These are phyloP conservation scores for Platyrinchus mystaceus DNA, from an alignment of 2,797 vertebrate genomes.

Conservation along the genomic window DNA sequence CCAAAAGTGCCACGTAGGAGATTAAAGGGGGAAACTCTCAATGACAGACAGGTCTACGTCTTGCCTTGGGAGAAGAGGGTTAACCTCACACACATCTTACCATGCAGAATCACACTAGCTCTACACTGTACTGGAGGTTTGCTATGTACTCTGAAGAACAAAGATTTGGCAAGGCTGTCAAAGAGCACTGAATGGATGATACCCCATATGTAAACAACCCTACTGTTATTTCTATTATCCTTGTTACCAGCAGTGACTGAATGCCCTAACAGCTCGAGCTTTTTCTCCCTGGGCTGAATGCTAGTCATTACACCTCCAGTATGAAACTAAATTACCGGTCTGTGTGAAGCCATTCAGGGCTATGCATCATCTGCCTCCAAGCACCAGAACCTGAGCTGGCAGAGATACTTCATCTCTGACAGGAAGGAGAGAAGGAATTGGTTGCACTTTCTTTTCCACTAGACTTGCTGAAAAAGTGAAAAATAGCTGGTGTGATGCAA, in stretches of 20 bases:
- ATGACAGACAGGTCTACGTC: neutral
- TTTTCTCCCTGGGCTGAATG: neutral
- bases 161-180: neutral
- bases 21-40: neutral
- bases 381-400: neutral
- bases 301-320: neutral
- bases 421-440: neutral
- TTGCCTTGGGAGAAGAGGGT: neutral
- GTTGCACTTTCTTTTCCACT: neutral
- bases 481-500: constrained; percentile 30
- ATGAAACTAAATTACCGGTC: constrained; percentile 7
- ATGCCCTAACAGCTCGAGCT: neutral
- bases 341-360: constrained; percentile 1
- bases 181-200: neutral
- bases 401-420: constrained; percentile 3
- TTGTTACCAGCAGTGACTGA: constrained; percentile 12
- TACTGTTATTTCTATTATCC: neutral
- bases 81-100: neutral
- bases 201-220: neutral
- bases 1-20: neutral
- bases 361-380: neutral
- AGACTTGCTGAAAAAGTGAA: constrained; percentile 25
- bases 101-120: neutral
- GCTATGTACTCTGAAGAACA: neutral
- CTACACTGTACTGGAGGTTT: neutral